Base-by-base conservation (phyloP, 2,113 vertebrate genomes). In the Redunca redunca region DNA sequence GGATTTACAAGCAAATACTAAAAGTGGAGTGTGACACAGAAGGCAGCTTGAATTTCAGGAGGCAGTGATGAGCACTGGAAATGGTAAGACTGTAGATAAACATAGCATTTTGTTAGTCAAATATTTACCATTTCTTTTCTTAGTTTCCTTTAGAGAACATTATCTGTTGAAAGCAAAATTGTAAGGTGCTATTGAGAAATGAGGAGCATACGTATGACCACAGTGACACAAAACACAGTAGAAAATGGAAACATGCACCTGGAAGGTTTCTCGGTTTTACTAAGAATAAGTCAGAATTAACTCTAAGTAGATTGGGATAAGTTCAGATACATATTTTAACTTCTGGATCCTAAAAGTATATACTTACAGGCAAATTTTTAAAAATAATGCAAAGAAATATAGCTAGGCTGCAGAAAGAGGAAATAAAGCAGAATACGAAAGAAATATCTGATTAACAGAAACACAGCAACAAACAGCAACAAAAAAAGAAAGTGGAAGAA, bases 241-340 rank as follows among this genome's bases (percentile, higher is more conserved):
- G 4, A 25, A 57, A 57, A 48, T 90, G 15, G 8, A 48, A 71
- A 53, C 25, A 12, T 17, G 1, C 2, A 9, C 0, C 6, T 13
- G 78, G 33, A 33, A 17, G 52, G 2, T 83, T 74, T 52, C 21
- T 88, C 1, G 8, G 25, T 91, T 58, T 82, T 81, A 19, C 1
- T 7, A 80, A 14, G 50, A 57, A 0, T 28, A 84, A 53, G 17
- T 90, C 6, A 52, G 2, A 57, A 50, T 71, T 88, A 85, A 40
- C 7, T 21, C 4, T 91, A 46, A 74, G 9, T 36, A 64, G 26
- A 15, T 1, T 55, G 50, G 4, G 25, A 43, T 67, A 36, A 67
- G 1, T 50, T 67, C 91, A 82, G 9, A 46, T 5, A 50, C 0
- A 40, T 8, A 28, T 4, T 88, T 93, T 81, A 80, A 53, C 88